Percentiles rank a stretch among this genome's conserved stretches.
These are phyloP conservation scores for Cepaea nemoralis DNA, from an alignment of 1,140 invertebrate genomes.

Conservation along the genomic window DNA sequence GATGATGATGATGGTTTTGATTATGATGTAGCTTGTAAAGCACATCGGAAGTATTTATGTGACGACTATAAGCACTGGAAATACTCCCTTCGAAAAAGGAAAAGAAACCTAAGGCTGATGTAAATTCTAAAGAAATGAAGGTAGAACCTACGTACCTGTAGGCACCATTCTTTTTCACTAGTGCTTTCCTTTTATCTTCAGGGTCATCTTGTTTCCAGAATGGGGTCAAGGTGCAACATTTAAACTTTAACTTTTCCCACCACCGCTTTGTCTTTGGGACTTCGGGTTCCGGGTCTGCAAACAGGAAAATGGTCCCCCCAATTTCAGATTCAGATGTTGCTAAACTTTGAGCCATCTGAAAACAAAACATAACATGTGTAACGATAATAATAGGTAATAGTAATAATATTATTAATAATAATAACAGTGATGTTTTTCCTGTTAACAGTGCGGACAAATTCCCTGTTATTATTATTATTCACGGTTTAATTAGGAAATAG, in stretches of 20 bases:
- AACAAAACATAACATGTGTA: not conserved
- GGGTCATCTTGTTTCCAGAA: conserved; percentile 49
- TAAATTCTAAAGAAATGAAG: not conserved
- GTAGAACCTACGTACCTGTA: conserved; percentile 10
- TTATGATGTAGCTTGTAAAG: too few relatives aligned
- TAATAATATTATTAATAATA: too few relatives aligned
- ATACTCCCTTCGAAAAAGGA: not conserved
- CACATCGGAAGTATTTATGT: too few relatives aligned
- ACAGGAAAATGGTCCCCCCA: conserved; percentile 44
- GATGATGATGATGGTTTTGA: too few relatives aligned
- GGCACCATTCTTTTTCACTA: conserved; percentile 48
- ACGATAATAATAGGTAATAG: too few relatives aligned
- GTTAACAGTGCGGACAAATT: too few relatives aligned
- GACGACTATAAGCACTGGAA: too few relatives aligned
- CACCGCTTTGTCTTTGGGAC: conserved; percentile 20
- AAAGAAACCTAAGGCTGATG: not conserved
- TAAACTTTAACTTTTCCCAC: conserved; percentile 23
- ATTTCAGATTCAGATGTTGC: conserved; percentile 30
- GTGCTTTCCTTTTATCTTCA: conserved; percentile 55
- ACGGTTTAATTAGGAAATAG: too few relatives aligned
- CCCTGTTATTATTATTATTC: too few relatives aligned
- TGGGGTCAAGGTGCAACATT: conserved; percentile 11
- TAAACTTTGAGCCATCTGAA: not conserved
- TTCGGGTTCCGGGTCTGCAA: conserved; percentile 35
- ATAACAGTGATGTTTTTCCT: too few relatives aligned